Evolutionary conservation across 2,113 vertebrate genomes (phyloP).

Genomic region (Helogale parvula): DNA sequence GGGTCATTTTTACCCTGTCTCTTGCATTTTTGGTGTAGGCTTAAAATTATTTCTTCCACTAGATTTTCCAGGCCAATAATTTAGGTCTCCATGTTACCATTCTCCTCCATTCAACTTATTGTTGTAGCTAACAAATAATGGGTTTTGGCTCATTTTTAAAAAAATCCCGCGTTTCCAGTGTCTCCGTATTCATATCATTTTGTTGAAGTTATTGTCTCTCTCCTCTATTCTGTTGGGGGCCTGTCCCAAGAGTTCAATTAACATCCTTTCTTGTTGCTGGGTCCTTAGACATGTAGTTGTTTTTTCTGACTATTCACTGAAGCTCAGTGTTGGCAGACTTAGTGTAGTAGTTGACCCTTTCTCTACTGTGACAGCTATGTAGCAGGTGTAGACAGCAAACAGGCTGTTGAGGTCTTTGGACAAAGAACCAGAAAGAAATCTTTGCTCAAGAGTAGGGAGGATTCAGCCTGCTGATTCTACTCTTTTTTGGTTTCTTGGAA

Average conservation of each 20-base stretch:
- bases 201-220: neutral
- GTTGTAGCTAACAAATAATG: neutral
- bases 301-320: neutral
- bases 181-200: neutral
- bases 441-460: neutral
- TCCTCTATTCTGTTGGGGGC: neutral
- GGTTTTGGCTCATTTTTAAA: neutral
- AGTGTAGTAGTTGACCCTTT: neutral
- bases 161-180: neutral
- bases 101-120: constrained; percentile 19
- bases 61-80: neutral
- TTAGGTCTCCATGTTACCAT: neutral
- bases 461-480: neutral
- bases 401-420: neutral
- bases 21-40: constrained; percentile 6
- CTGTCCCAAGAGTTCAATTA: neutral
- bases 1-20: neutral
- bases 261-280: neutral
- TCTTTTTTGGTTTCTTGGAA: neutral
- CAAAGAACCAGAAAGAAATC: constrained; percentile 14
- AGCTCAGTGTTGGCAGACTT: neutral
- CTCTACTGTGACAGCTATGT: neutral
- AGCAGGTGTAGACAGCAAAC: neutral
- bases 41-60: neutral
- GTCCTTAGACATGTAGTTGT: neutral